Percentiles rank a stretch among this genome's conserved stretches.
phyloP scores from a whole-genome alignment of 2,797 vertebrate genomes.

The Hafferia zeledoni region DNA sequence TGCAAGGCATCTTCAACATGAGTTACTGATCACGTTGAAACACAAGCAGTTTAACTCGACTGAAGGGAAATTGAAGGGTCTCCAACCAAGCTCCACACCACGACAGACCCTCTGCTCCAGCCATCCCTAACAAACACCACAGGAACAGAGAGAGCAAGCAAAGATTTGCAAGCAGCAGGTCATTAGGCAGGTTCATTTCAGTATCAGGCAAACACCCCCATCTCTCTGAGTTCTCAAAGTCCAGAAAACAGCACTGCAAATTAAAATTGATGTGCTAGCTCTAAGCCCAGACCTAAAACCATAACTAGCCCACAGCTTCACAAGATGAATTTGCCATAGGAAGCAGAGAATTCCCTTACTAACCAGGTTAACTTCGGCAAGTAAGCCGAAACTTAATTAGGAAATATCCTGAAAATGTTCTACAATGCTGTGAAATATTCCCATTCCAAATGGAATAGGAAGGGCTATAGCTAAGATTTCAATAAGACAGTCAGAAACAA shows the following conservation, averaged over 20 bases:
- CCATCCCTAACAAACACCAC: neutral
- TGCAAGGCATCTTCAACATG: neutral
- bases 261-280: neutral
- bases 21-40: neutral
- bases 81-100: neutral
- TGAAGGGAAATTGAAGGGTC: neutral
- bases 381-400: neutral
- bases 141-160: neutral
- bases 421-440: neutral
- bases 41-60: neutral
- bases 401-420: neutral
- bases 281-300: neutral
- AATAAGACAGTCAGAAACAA: neutral
- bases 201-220: neutral
- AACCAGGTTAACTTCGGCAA: neutral
- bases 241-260: neutral
- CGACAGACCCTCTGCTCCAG: neutral
- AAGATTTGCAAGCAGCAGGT: neutral
- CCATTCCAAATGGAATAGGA: neutral
- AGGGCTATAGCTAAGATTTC: neutral
- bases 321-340: neutral
- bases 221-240: neutral
- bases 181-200: neutral
- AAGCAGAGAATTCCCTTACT: neutral
- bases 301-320: neutral